These are phyloP conservation scores for Macquaria ambigua DNA, from an alignment of 2,113 vertebrate species.

Conservation along the genomic window DNA sequence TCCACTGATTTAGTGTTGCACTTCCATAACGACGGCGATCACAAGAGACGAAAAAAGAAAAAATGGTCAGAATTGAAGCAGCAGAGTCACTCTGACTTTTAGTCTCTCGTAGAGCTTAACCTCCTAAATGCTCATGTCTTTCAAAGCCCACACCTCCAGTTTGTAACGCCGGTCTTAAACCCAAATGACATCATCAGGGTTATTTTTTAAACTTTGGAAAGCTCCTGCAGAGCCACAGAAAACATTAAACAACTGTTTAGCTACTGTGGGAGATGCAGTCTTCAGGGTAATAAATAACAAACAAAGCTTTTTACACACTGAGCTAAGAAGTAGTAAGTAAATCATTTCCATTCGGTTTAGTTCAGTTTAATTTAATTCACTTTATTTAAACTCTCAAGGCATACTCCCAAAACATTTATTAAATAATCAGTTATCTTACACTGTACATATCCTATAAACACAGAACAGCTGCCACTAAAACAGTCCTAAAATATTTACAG, in stretches of 20 bases:
- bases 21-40: not conserved
- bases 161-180: not conserved
- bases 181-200: not conserved
- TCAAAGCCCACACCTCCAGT: not conserved
- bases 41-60: not conserved
- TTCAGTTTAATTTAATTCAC: slow-evolving; percentile 19
- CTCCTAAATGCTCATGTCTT: too few relatives aligned
- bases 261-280: too few relatives aligned
- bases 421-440: slow-evolving; percentile 29
- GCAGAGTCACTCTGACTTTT: too few relatives aligned
- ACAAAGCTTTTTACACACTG: not conserved
- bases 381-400: not conserved
- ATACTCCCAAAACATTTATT: slow-evolving; percentile 15
- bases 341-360: not conserved
- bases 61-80: not conserved
- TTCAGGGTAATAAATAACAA: not conserved
- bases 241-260: too few relatives aligned
- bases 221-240: too few relatives aligned
- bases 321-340: not conserved
- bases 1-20: not conserved
- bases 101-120: too few relatives aligned
- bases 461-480: not conserved
- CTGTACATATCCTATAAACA: slow-evolving; percentile 24
- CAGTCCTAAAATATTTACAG: slow-evolving; percentile 35
- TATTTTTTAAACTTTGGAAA: too few relatives aligned